Evolutionary conservation across 2,888 invertebrate species (phyloP).

Genomic region (Cepaea hortensis): DNA sequence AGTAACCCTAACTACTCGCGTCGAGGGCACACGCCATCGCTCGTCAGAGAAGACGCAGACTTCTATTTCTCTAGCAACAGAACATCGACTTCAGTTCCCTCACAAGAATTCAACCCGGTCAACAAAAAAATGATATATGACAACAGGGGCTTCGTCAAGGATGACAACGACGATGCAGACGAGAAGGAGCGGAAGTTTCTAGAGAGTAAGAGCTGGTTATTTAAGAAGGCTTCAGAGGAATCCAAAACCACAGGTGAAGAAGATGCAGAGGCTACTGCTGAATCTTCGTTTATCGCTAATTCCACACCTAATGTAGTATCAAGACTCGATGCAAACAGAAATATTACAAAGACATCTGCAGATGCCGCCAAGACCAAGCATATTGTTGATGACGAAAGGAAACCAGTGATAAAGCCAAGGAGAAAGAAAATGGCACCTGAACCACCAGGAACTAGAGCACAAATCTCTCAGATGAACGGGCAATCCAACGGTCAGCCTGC

Average conservation of each 20-base stretch:
- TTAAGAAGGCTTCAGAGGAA: slow-evolving; percentile 36
- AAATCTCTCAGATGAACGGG: not conserved
- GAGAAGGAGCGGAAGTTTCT: slow-evolving; percentile 51
- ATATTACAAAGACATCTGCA: not conserved
- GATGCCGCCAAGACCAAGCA: not conserved
- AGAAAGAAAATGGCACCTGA: not conserved
- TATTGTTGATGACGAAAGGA: not conserved
- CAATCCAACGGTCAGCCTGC: not conserved
- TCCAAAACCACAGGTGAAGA: not conserved
- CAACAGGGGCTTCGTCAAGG: slow-evolving; percentile 38
- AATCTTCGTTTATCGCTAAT: not conserved
- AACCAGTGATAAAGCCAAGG: slow-evolving; percentile 4
- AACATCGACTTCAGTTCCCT: not conserved
- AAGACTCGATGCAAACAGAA: not conserved
- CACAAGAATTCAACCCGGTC: slow-evolving; percentile 35
- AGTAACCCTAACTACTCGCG: slow-evolving; percentile 62
- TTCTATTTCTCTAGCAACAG: slow-evolving; percentile 45
- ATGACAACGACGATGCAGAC: slow-evolving; percentile 46
- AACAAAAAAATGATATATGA: slow-evolving; percentile 28
- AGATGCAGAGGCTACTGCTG: not conserved
- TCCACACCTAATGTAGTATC: not conserved
- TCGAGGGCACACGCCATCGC: slow-evolving; percentile 35
- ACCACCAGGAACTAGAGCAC: not conserved
- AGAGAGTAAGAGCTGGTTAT: slow-evolving; percentile 51
- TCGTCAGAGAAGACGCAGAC: slow-evolving; percentile 56